Percentiles rank a stretch among this genome's conserved stretches.
Conservation (phyloP, 2,797 vertebrate genomes). For the Eulemur rubriventer region DNA sequence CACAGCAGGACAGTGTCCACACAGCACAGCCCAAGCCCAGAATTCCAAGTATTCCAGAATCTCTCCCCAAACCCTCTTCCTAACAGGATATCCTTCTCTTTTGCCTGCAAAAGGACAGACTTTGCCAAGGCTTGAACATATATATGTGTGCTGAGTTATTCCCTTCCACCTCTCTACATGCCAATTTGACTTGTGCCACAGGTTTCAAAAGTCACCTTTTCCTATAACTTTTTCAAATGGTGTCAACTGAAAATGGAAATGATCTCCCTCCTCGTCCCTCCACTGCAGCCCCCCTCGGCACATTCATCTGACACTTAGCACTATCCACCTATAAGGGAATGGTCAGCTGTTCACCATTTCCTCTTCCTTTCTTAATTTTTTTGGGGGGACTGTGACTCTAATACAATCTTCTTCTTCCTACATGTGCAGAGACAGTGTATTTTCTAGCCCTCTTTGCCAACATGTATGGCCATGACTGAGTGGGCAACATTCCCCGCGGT, state of each 20-base stretch:
- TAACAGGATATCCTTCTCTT: background rate
- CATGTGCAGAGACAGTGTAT: fast-evolving
- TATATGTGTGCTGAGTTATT: fast-evolving
- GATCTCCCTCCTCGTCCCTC: background rate
- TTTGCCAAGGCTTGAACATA: fast-evolving
- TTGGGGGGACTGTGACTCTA: background rate
- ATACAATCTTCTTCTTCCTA: background rate
- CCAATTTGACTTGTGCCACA: background rate
- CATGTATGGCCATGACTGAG: fast-evolving
- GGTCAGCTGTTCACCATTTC: background rate
- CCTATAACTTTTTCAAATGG: background rate
- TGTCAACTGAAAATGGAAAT: background rate
- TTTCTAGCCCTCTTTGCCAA: no score
- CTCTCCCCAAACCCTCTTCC: background rate
- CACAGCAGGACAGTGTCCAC: background rate
- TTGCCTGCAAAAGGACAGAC: no score
- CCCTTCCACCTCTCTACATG: background rate
- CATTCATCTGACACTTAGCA: fast-evolving
- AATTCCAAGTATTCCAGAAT: background rate
- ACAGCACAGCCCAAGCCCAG: background rate
- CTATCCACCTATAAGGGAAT: background rate
- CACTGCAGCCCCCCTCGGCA: background rate
- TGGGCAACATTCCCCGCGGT: fast-evolving
- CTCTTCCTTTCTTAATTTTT: background rate
- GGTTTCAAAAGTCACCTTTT: background rate